A percentile compares a stretch with the other conserved stretches of the same genome.
phyloP scores from a whole-genome alignment of 2,888 invertebrate species.

The Dryadula phaetusa region DNA sequence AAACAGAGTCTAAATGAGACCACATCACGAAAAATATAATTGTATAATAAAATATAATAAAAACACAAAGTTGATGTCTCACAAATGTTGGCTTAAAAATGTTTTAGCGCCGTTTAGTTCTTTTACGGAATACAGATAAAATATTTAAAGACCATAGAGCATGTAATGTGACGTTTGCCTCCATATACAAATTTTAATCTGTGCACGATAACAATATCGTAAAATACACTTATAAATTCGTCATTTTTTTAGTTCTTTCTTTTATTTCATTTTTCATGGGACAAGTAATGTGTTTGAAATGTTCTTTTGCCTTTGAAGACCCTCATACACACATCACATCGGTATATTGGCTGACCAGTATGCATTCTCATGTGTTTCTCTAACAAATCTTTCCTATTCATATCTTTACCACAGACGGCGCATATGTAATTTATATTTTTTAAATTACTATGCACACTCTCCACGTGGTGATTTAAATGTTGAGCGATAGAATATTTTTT shows the following conservation, averaged over 20 bases:
- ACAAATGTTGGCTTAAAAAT: slow-evolving; percentile 5
- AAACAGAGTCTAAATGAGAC: background rate
- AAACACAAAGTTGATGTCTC: background rate
- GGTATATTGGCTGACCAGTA: slow-evolving; percentile 49
- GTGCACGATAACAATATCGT: background rate
- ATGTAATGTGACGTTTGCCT: background rate
- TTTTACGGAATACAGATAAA: background rate
- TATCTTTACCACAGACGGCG: slow-evolving; percentile 51
- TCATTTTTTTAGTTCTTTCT: background rate
- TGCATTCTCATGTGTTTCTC: slow-evolving; percentile 52
- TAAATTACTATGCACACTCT: slow-evolving; percentile 45
- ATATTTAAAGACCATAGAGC: background rate
- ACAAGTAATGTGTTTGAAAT: slow-evolving; percentile 52
- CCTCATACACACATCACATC: slow-evolving; percentile 51
- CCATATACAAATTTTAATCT: background rate
- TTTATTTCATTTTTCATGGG: slow-evolving; percentile 46
- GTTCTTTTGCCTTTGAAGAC: slow-evolving; percentile 52
- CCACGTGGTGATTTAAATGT: slow-evolving; percentile 51
- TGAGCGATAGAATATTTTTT: slow-evolving; percentile 50
- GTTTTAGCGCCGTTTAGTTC: slow-evolving; percentile 5
- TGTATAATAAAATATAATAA: slow-evolving; percentile 11
- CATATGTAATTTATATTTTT: slow-evolving; percentile 46
- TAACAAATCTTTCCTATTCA: slow-evolving; percentile 49
- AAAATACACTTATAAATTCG: slow-evolving; percentile 17
- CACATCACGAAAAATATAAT: background rate